phyloP scores from a whole-genome alignment of 2,797 vertebrate species.

The Anguilla pacifica region DNA sequence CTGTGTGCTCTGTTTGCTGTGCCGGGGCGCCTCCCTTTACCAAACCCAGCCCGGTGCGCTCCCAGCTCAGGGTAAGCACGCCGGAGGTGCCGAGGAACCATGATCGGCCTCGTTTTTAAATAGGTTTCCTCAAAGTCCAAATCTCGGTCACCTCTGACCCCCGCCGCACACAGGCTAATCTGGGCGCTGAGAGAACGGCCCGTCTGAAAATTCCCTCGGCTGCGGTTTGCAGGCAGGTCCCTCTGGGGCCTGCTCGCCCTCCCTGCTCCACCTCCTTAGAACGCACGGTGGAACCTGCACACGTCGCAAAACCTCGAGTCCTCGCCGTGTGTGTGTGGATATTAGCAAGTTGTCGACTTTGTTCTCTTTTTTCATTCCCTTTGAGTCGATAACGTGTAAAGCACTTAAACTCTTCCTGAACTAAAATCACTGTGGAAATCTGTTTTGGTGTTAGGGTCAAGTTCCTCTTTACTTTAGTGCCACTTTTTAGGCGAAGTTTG shows the following conservation, averaged over 20 bases:
- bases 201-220: background rate
- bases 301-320: background rate
- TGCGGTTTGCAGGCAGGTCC: background rate
- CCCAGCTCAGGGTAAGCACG: background rate
- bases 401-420: background rate
- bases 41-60: background rate
- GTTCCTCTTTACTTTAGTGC: background rate
- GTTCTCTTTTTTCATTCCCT: background rate
- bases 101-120: background rate
- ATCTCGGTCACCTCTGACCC: slow-evolving; percentile 5
- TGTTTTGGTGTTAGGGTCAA: background rate
- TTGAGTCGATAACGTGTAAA: background rate
- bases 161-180: background rate
- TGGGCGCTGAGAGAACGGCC: background rate
- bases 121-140: background rate
- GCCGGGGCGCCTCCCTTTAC: too few relatives aligned
- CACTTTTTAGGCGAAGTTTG: background rate
- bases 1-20: background rate
- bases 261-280: background rate
- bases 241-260: too few relatives aligned
- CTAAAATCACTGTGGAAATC: background rate
- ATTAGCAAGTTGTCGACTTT: background rate
- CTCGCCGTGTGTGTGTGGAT: background rate
- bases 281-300: background rate
- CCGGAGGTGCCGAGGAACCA: background rate